phyloP scores from a whole-genome alignment of 2,888 invertebrate genomes.

The Pterostichus madidus region DNA sequence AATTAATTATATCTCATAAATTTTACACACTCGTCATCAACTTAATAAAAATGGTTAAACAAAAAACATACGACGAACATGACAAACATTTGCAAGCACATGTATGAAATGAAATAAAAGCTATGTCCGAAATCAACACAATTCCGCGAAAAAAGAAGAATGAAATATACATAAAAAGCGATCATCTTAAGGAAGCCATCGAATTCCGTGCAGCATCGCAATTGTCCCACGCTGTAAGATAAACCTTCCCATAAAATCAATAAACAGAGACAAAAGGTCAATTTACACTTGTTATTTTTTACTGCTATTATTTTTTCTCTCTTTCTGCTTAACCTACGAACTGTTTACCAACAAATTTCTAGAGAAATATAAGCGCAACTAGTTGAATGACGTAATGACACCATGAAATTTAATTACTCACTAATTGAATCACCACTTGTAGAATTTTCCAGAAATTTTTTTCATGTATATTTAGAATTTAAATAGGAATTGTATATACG shows the following conservation, averaged over 20 bases:
- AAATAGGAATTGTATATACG: background rate
- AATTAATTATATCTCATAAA: slow-evolving; percentile 15
- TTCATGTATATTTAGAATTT: background rate
- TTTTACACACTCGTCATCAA: slow-evolving; percentile 41
- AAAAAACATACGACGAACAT: slow-evolving; percentile 45
- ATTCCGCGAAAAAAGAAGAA: slow-evolving; percentile 26
- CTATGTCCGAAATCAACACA: slow-evolving; percentile 37
- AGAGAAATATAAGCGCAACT: slow-evolving; percentile 6
- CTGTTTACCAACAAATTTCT: slow-evolving; percentile 60
- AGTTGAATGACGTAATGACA: slow-evolving; percentile 27
- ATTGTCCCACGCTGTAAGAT: slow-evolving; percentile 59
- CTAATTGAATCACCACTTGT: slow-evolving; percentile 20
- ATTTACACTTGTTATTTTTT: slow-evolving; percentile 43
- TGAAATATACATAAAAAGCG: slow-evolving; percentile 48
- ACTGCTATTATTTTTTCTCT: slow-evolving; percentile 35
- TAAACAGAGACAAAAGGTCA: slow-evolving; percentile 59
- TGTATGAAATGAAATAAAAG: slow-evolving; percentile 49
- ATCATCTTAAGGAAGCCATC: slow-evolving; percentile 51
- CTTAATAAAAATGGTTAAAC: slow-evolving; percentile 52
- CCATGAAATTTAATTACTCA: slow-evolving; percentile 33
- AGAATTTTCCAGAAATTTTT: slow-evolving; percentile 1
- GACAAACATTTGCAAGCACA: slow-evolving; percentile 53
- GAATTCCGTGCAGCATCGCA: slow-evolving; percentile 45
- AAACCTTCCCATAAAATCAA: slow-evolving; percentile 60
- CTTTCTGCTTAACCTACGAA: slow-evolving; percentile 36